Evolutionary conservation across 2,797 vertebrate species (phyloP).

Genomic region (Austrolebias charrua): DNA sequence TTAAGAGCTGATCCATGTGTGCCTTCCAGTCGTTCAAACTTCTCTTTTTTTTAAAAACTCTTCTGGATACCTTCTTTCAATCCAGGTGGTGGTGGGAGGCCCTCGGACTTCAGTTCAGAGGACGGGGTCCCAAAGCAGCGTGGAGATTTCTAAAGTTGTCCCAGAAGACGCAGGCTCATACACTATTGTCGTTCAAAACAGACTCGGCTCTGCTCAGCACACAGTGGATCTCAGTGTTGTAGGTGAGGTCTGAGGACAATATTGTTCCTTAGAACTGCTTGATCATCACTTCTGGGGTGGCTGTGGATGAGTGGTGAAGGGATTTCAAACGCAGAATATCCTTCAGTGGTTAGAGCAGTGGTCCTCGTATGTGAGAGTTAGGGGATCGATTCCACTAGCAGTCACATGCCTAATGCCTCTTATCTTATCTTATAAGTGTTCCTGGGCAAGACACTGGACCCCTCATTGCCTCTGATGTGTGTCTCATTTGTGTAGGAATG

Average conservation of each 20-base stretch:
- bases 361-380: no score
- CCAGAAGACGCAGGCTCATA: constrained; percentile 72
- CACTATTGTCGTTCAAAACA: constrained; percentile 69
- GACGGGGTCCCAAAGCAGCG: constrained; percentile 47
- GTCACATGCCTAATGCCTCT: no score
- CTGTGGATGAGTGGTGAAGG: no score
- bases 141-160: constrained; percentile 61
- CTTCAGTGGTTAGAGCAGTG: no score
- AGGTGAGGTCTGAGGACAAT: constrained; percentile 52
- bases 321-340: no score
- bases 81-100: constrained; percentile 60
- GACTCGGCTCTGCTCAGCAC: constrained; percentile 62
- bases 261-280: not conserved
- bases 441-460: no score
- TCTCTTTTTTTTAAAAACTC: not conserved
- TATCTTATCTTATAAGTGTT: no score
- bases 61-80: not conserved
- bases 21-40: not conserved
- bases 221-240: constrained; percentile 67
- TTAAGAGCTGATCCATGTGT: not conserved
- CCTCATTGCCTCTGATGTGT: no score
- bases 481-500: no score
- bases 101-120: constrained; percentile 49
- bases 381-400: no score
- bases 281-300: no score